Conservation (phyloP, 1,140 invertebrate species). For the Drosophila orosa region DNA sequence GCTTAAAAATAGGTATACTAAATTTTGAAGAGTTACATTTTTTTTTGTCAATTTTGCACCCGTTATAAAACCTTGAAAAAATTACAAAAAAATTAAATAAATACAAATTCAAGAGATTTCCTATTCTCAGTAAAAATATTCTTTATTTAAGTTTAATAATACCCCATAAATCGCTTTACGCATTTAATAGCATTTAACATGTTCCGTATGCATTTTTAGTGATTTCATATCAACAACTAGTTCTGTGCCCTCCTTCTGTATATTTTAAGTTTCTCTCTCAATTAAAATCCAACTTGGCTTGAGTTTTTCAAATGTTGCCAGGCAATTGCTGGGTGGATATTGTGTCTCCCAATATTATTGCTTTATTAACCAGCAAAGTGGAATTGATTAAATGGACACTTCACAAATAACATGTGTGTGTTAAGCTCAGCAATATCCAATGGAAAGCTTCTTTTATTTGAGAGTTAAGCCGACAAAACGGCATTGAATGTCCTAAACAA, state of each 20-base stretch:
- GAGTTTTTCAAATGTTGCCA: conserved; percentile 12
- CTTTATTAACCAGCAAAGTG: conserved; percentile 43
- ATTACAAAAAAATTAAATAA: too few species aligned
- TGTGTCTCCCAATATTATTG: conserved; percentile 37
- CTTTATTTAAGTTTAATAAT: too few species aligned
- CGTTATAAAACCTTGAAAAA: too few species aligned
- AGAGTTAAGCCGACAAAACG: conserved; percentile 26
- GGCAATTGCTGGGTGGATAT: conserved; percentile 5
- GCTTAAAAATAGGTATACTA: too few species aligned
- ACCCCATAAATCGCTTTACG: too few species aligned
- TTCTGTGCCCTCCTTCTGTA: too few species aligned
- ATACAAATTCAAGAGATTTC: too few species aligned
- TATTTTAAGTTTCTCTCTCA: not conserved
- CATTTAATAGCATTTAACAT: not conserved
- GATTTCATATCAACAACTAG: not conserved
- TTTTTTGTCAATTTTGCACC: too few species aligned
- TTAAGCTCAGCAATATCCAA: conserved; percentile 22
- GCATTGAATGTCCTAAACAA: not conserved
- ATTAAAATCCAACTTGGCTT: not conserved
- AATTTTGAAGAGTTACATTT: too few species aligned
- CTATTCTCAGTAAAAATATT: too few species aligned
- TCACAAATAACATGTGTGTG: conserved; percentile 4
- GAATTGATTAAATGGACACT: conserved; percentile 35
- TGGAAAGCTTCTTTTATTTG: conserved; percentile 40
- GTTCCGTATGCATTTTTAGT: not conserved